Evolutionary conservation across 2,113 vertebrate genomes (phyloP), one percentile per base, ranked within the genome.

Genomic region (Dolichallabes microphthalmus): DNA sequence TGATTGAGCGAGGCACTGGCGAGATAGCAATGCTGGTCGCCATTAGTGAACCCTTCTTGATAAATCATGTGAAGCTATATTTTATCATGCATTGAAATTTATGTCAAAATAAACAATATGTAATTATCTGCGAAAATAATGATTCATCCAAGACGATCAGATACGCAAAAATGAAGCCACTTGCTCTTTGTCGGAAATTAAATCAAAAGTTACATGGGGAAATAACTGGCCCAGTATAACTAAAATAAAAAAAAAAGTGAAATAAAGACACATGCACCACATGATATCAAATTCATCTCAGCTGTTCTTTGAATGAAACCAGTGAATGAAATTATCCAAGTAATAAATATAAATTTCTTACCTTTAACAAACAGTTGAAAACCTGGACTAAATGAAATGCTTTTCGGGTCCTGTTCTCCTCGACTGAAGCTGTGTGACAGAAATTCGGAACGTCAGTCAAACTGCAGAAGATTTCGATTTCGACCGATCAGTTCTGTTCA

Each of bases 281-380:
- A 35, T 17, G 30, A 32, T 30, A 68, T 15, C 2, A 66, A 12
- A 22, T 61, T 25, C 61, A 32, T 17, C 30, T 9, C 14, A 66
- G 12, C 1, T 32, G 61, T 7, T 15, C n/a, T 30, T n/a, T 15
- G 14, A 30, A 15, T 77, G 13, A 57, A 58, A 78, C 25, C 20
- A 82, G 0, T 35, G 0, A 71, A 66, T 22, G 0, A 27, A 20
- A 9, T 50, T 10, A 68, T 57, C 39, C 11, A 22, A 71, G 5
- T 25, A 80, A 30, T 39, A 73, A 55, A 52, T 32, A 12, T 27
- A 8, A 52, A 50, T 66, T 3, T 80, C 82, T 87, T 89, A 89
- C 91, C 88, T 68, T 89, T 80, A 52, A 91, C 89, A 61, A 86
- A 17, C 20, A 90, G 88, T 2, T 81, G 58, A 68, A 91, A 82